Percentiles rank a stretch among this genome's conserved stretches.
phyloP scores from a whole-genome alignment of 2,113 vertebrate genomes.

The Scortum barcoo region DNA sequence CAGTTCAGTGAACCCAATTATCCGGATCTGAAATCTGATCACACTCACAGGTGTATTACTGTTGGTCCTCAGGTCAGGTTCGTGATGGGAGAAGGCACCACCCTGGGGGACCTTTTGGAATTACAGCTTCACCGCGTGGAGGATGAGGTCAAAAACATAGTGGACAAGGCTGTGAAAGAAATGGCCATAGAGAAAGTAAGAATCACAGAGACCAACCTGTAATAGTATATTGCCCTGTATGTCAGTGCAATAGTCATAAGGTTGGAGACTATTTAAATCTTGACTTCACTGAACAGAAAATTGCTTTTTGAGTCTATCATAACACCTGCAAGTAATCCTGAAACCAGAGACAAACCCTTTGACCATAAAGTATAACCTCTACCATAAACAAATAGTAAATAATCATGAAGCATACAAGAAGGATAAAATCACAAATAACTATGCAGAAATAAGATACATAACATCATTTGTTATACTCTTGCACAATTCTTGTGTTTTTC shows the following conservation, averaged over 20 bases:
- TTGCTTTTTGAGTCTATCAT: background rate
- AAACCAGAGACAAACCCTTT: background rate
- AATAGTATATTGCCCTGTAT: background rate
- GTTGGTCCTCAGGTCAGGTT: constrained; percentile 77
- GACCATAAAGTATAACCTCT: background rate
- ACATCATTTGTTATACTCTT: background rate
- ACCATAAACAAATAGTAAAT: no score
- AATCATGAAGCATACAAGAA: background rate
- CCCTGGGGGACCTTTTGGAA: constrained; percentile 81
- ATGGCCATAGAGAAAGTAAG: constrained; percentile 84
- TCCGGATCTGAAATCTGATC: constrained; percentile 51
- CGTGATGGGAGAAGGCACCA: constrained; percentile 81
- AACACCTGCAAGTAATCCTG: background rate
- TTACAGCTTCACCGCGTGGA: constrained; percentile 85
- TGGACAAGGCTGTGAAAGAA: constrained; percentile 87
- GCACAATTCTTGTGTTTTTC: background rate
- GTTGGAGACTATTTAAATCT: background rate
- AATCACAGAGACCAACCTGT: background rate
- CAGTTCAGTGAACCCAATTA: constrained; percentile 51
- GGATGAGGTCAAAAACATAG: constrained; percentile 87
- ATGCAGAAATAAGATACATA: background rate
- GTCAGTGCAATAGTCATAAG: background rate
- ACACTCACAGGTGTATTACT: background rate
- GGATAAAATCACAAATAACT: background rate
- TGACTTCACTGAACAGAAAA: background rate